phyloP scores from a whole-genome alignment of 2,888 invertebrate genomes.

The Aleiodes testaceus region DNA sequence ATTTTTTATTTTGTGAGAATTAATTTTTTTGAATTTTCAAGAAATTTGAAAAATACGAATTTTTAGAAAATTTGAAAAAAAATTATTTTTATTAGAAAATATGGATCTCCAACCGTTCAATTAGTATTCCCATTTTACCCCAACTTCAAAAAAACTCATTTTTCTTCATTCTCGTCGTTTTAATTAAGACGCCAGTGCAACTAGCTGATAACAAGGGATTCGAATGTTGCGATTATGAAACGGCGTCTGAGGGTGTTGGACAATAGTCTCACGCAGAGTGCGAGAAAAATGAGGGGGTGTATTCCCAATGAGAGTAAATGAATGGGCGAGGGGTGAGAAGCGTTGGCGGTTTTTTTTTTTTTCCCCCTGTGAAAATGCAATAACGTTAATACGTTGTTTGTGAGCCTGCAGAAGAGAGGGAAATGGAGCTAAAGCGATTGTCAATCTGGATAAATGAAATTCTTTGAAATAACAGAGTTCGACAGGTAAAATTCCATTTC shows the following conservation, averaged over 20 bases:
- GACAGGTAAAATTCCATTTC: neutral
- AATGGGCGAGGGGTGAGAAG: neutral
- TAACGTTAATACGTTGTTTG: slow-evolving; percentile 11
- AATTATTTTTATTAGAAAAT: too few relatives aligned
- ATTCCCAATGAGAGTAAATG: slow-evolving; percentile 14
- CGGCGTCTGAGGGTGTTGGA: neutral
- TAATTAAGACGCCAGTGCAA: slow-evolving; percentile 5
- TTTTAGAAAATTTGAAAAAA: too few relatives aligned
- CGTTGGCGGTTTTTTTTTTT: neutral
- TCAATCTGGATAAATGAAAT: slow-evolving; percentile 6
- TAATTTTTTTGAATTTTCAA: too few relatives aligned
- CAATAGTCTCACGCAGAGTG: slow-evolving; percentile 4
- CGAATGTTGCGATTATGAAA: neutral
- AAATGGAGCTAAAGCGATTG: neutral
- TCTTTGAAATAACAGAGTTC: neutral
- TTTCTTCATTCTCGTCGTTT: neutral
- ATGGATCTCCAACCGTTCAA: too few relatives aligned
- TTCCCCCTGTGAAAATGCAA: neutral
- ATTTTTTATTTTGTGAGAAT: too few relatives aligned
- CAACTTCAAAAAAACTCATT: too few relatives aligned
- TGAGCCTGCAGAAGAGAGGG: neutral
- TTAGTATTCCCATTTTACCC: too few relatives aligned
- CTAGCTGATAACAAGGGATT: slow-evolving; percentile 8
- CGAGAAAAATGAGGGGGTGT: neutral
- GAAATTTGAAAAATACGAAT: too few relatives aligned